Conservation (phyloP, 2,888 invertebrate species). For the Toxonevra muliebris region DNA sequence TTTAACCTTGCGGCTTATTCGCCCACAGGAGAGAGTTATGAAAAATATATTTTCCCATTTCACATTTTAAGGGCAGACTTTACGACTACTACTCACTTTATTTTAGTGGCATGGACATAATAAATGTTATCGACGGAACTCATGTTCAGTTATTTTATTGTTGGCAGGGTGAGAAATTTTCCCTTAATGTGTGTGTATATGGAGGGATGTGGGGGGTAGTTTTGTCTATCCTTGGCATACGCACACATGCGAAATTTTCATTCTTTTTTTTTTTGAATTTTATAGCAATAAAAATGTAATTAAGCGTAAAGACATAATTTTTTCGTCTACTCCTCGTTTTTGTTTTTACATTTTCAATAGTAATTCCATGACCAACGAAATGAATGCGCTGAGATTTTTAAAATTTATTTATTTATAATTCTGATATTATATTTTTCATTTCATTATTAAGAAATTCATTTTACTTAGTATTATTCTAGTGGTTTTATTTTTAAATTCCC, state of each 20-base stretch:
- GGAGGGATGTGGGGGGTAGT: conserved; percentile 14
- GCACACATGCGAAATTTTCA: conserved; percentile 12
- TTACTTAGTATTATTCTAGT: no score
- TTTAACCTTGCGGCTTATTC: conserved; percentile 21
- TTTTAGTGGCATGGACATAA: not conserved
- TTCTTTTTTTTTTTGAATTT: no score
- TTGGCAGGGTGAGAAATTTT: not conserved
- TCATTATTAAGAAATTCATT: no score
- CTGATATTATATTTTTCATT: no score
- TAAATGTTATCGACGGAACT: not conserved
- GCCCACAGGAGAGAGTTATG: conserved; percentile 5
- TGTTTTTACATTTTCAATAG: no score
- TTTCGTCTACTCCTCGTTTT: not conserved
- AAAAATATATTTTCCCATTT: conserved; percentile 11
- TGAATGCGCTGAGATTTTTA: no score
- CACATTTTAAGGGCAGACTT: not conserved
- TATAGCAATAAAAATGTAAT: conserved; percentile 31
- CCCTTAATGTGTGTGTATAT: conserved; percentile 11
- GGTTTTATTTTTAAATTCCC: no score
- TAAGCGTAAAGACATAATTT: conserved; percentile 29
- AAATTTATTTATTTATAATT: no score
- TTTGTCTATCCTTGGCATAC: conserved; percentile 12
- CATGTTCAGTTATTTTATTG: not conserved
- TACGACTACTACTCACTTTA: not conserved
- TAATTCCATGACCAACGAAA: no score